Conservation (phyloP, 1,140 invertebrate genomes). For the Cotesia vestalis region DNA sequence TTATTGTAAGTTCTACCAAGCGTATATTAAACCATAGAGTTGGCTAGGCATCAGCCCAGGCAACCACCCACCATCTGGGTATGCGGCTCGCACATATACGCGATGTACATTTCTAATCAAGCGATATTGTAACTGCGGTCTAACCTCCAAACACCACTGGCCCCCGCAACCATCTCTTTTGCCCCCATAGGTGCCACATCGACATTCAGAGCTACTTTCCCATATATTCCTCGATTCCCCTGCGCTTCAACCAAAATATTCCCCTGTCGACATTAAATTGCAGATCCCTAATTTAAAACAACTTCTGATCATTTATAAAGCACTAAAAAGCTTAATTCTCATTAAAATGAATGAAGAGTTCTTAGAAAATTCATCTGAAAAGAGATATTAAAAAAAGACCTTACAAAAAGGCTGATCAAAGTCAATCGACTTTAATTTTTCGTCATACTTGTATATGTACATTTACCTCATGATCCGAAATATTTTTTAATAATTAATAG, state of each 20-base stretch:
- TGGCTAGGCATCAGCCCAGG: conserved; percentile 63
- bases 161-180: conserved; percentile 35
- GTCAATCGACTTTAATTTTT: too few species aligned
- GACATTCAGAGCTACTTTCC: conserved; percentile 25
- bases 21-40: conserved; percentile 66
- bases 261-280: conserved; percentile 50
- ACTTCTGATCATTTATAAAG: not conserved
- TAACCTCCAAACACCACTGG: conserved; percentile 63
- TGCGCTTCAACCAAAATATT: conserved; percentile 39
- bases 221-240: conserved; percentile 8
- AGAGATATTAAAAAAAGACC: too few species aligned
- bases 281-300: conserved; percentile 30
- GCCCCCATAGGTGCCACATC: conserved; percentile 16
- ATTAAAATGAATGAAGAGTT: too few species aligned
- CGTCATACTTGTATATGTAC: too few species aligned
- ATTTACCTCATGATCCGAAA: too few species aligned
- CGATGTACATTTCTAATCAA: conserved; percentile 69
- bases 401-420: too few species aligned
- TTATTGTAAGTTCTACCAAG: conserved; percentile 65
- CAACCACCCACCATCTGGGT: conserved; percentile 63
- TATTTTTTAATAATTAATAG: too few species aligned
- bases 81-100: conserved; percentile 59
- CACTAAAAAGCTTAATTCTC: too few species aligned
- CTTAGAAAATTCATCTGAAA: too few species aligned
- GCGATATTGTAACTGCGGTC: conserved; percentile 69